These are phyloP conservation scores for Scaptomyza montana DNA, from an alignment of 1,140 invertebrate genomes.

Conservation along the genomic window DNA sequence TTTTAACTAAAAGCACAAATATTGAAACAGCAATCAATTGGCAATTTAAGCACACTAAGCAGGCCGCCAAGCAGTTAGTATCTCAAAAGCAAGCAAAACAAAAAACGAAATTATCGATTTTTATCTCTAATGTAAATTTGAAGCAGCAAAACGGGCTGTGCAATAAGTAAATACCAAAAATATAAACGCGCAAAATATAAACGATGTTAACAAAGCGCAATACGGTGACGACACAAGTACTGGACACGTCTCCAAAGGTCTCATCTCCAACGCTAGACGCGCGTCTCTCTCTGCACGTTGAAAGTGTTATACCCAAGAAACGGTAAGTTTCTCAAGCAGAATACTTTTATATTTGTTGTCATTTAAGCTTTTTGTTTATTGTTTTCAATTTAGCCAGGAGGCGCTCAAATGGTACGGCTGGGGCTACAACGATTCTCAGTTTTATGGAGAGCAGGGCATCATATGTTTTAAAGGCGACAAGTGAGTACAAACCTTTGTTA, in stretches of 20 bases:
- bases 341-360: background rate
- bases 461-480: slow-evolving; percentile 87
- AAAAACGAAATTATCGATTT: slow-evolving; percentile 59
- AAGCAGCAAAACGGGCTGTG: slow-evolving; percentile 34
- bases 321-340: slow-evolving; percentile 49
- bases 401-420: slow-evolving; percentile 99
- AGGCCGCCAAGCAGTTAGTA: slow-evolving; percentile 40
- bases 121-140: slow-evolving; percentile 7
- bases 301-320: slow-evolving; percentile 76
- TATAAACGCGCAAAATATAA: slow-evolving; percentile 6
- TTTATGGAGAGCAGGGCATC: slow-evolving; percentile 87
- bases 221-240: slow-evolving; percentile 59
- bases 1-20: slow-evolving; percentile 5
- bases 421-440: slow-evolving; percentile 97
- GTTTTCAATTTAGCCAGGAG: slow-evolving; percentile 87
- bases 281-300: slow-evolving; percentile 64
- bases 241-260: slow-evolving; percentile 49
- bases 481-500: slow-evolving; percentile 39
- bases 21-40: slow-evolving; percentile 7
- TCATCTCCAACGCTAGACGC: slow-evolving; percentile 61
- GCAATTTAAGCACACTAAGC: slow-evolving; percentile 25
- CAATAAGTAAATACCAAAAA: slow-evolving; percentile 17
- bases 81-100: slow-evolving; percentile 15
- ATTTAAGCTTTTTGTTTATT: background rate
- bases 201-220: slow-evolving; percentile 61